These are phyloP conservation scores for Bacillus rossius DNA, from an alignment of 1,140 invertebrate species.

Conservation along the genomic window DNA sequence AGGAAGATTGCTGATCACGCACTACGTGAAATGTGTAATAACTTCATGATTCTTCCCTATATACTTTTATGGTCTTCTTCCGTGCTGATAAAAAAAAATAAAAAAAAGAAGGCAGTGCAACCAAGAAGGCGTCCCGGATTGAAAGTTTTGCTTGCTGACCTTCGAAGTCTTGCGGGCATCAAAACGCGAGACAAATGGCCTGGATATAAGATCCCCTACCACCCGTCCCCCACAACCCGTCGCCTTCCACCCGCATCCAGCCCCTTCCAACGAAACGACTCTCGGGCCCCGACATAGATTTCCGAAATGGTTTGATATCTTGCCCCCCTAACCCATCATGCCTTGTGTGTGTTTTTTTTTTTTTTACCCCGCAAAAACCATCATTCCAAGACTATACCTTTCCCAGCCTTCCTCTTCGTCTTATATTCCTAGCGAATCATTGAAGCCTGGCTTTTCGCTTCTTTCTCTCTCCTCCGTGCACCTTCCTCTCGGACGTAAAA, in stretches of 20 bases:
- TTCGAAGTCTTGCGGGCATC: neutral
- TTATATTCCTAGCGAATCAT: neutral
- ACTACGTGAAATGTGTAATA: slow-evolving; percentile 8
- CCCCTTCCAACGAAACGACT: slow-evolving; percentile 6
- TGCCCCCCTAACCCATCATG: too few species aligned
- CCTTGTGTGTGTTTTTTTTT: too few species aligned
- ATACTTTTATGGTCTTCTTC: slow-evolving; percentile 7
- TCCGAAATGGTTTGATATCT: slow-evolving; percentile 1
- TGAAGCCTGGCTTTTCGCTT: neutral
- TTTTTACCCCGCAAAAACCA: neutral
- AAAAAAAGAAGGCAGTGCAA: neutral
- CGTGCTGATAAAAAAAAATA: slow-evolving; percentile 8
- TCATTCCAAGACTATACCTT: neutral
- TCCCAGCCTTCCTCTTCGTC: neutral
- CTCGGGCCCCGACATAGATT: slow-evolving; percentile 10
- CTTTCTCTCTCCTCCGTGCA: neutral
- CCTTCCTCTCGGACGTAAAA: too few species aligned
- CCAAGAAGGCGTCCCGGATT: neutral
- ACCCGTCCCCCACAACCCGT: too few species aligned
- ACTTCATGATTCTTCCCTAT: slow-evolving; percentile 14
- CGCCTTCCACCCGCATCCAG: too few species aligned
- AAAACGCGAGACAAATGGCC: slow-evolving; percentile 12
- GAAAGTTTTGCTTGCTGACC: neutral
- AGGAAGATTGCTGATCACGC: too few species aligned
- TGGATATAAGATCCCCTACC: slow-evolving; percentile 7